Evolutionary conservation across 2,888 invertebrate species (phyloP).

Genomic region (Idaea biselata): DNA sequence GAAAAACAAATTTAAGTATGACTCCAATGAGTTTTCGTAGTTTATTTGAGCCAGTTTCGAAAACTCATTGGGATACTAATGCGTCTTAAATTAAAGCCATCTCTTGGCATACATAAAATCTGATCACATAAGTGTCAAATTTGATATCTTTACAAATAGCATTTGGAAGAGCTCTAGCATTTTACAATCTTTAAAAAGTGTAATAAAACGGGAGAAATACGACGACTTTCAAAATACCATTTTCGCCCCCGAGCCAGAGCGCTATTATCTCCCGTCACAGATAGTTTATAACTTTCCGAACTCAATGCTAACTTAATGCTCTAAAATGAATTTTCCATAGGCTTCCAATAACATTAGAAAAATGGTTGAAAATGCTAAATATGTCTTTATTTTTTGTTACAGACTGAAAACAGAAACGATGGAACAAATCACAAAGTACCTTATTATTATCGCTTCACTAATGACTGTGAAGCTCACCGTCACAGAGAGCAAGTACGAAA

Average conservation of each 20-base stretch:
- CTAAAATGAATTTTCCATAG: conserved; percentile 19
- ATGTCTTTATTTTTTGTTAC: conserved; percentile 27
- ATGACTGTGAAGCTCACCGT: conserved; percentile 66
- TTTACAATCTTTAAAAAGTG: conserved; percentile 26
- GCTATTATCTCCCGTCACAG: conserved; percentile 22
- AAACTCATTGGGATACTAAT: neutral
- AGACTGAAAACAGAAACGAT: conserved; percentile 38
- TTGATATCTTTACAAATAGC: conserved; percentile 19
- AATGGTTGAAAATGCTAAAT: conserved; percentile 7
- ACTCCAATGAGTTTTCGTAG: no score
- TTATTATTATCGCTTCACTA: conserved; percentile 65
- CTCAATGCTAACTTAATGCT: conserved; percentile 20
- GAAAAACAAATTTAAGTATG: no score
- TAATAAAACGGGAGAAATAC: conserved; percentile 29
- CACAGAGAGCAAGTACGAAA: conserved; percentile 67
- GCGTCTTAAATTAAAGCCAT: conserved; percentile 6
- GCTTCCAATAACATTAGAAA: conserved; percentile 12
- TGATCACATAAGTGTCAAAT: conserved; percentile 13
- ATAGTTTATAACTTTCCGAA: conserved; percentile 24
- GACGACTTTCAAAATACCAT: conserved; percentile 26
- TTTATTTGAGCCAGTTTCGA: no score
- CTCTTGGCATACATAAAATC: conserved; percentile 11
- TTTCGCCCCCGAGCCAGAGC: conserved; percentile 15
- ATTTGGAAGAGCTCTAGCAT: conserved; percentile 17
- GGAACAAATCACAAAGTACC: conserved; percentile 62